A percentile compares a stretch with the other conserved stretches of the same genome.
These are phyloP conservation scores for Nymphicus hollandicus DNA, from an alignment of 2,113 vertebrate genomes.

Conservation along the genomic window DNA sequence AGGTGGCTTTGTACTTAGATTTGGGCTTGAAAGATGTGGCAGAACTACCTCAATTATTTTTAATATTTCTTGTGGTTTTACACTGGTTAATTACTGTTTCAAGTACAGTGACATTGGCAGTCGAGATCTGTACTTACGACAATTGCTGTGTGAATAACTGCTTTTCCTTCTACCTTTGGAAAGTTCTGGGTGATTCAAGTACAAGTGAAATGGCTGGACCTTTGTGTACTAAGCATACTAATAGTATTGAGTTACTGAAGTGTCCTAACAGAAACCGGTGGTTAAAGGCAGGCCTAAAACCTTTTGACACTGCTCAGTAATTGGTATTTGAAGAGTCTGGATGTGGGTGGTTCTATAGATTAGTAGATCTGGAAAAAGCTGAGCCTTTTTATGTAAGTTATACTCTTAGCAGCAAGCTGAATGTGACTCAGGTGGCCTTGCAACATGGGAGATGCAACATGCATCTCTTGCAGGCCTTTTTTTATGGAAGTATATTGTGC, in stretches of 20 bases:
- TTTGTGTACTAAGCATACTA: background rate
- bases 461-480: background rate
- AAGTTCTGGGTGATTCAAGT: background rate
- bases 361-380: background rate
- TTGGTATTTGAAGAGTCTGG: background rate
- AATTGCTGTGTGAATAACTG: background rate
- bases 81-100: fast-evolving
- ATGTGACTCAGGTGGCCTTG: background rate
- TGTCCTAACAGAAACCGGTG: background rate
- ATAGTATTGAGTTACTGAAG: background rate
- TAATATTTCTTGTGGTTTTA: background rate
- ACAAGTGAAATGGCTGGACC: background rate
- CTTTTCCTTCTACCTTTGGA: background rate
- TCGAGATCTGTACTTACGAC: background rate
- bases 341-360: fast-evolving
- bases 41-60: background rate
- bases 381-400: no score
- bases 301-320: background rate
- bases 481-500: background rate
- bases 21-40: background rate
- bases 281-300: background rate
- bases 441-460: background rate
- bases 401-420: background rate
- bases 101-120: background rate
- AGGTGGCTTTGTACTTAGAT: background rate